Percentiles rank a stretch among this genome's conserved stretches.
phyloP scores from a whole-genome alignment of 2,797 vertebrate genomes.

The Lepidocolaptes lacrymiger region DNA sequence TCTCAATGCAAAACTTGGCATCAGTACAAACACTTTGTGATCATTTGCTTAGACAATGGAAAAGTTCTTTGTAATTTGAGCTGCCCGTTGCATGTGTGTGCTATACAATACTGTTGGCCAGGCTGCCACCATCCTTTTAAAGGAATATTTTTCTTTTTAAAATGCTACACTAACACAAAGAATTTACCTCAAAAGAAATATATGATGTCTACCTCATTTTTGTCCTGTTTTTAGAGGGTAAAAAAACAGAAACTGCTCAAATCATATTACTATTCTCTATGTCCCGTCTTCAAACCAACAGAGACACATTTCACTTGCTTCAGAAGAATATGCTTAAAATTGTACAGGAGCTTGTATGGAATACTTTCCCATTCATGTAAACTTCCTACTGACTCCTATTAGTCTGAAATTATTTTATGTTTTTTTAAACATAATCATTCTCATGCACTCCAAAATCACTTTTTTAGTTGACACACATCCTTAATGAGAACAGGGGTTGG shows the following conservation, averaged over 20 bases:
- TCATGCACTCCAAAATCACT: not conserved
- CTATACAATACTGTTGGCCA: not conserved
- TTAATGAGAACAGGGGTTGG: not conserved
- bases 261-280: not conserved
- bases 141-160: not conserved
- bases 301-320: not conserved
- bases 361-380: not conserved
- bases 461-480: not conserved
- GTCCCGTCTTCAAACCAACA: not conserved
- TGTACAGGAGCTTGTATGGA: not conserved
- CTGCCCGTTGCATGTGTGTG: not conserved
- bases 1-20: conserved; percentile 2
- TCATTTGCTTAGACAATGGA: not conserved
- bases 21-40: not conserved
- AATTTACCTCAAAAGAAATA: not conserved
- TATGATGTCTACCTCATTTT: not conserved
- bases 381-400: not conserved
- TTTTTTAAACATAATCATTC: not conserved
- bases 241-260: not conserved
- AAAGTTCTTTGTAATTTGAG: conserved; percentile 33
- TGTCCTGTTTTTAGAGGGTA: not conserved
- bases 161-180: not conserved
- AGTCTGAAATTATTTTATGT: not conserved
- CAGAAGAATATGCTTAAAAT: not conserved
- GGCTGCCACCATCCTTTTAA: not conserved